phyloP scores from a whole-genome alignment of 2,888 invertebrate species.

The Norana najaformis region DNA sequence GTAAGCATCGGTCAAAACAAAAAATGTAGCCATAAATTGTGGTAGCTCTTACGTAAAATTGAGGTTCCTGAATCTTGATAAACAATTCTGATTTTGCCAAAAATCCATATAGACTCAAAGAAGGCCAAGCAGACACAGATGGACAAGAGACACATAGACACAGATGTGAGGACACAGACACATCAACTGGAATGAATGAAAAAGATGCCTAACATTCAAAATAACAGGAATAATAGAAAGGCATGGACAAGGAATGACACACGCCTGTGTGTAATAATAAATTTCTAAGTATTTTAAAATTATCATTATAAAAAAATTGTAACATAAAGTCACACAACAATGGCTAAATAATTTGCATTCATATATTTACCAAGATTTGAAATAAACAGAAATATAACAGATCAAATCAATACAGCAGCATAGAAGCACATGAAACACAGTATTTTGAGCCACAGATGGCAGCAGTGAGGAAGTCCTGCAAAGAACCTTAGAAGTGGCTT shows the following conservation, averaged over 20 bases:
- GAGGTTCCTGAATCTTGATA: neutral
- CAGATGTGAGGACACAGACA: neutral
- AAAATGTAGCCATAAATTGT: neutral
- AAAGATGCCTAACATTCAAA: neutral
- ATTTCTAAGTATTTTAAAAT: neutral
- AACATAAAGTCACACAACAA: neutral
- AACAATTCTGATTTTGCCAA: neutral
- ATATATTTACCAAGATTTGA: too few species aligned
- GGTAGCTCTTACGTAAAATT: neutral
- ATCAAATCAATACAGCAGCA: neutral
- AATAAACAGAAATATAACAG: neutral
- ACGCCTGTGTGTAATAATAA: conserved; percentile 13
- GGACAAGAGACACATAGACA: neutral
- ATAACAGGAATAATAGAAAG: neutral
- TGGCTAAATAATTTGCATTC: neutral
- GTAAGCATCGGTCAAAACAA: neutral
- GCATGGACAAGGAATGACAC: neutral
- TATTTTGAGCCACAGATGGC: too few species aligned
- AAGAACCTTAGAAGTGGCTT: too few species aligned
- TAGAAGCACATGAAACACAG: neutral
- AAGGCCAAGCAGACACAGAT: neutral
- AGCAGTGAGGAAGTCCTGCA: too few species aligned
- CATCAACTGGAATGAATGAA: neutral
- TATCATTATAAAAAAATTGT: neutral
- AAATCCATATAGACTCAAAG: conserved; percentile 13